phyloP scores from a whole-genome alignment of 2,113 vertebrate genomes.

The Eclectus roratus region DNA sequence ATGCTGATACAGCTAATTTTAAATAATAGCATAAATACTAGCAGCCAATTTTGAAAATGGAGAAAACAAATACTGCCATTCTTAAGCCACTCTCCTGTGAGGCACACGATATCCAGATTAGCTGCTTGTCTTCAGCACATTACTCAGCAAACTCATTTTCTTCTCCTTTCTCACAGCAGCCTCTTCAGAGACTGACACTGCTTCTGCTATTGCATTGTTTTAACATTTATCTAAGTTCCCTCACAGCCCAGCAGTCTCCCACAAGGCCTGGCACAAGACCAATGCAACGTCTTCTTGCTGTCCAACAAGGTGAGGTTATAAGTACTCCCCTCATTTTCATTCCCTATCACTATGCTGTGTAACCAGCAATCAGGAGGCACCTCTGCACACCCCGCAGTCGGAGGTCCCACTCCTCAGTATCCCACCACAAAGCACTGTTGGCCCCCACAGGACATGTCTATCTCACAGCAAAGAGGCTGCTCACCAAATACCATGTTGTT shows the following conservation, averaged over 20 bases:
- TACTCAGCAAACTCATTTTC: neutral
- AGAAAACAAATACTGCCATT: neutral
- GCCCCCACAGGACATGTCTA: rapidly evolving
- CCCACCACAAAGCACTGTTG: rapidly evolving
- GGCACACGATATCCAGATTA: rapidly evolving
- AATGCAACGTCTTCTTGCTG: rapidly evolving
- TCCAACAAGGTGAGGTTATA: neutral
- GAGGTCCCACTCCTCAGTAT: neutral
- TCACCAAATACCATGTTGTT: rapidly evolving
- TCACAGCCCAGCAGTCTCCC: neutral
- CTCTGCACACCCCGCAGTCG: neutral
- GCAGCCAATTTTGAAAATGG: neutral
- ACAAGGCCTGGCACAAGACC: neutral
- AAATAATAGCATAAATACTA: neutral
- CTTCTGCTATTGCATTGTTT: no score
- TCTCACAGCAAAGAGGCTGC: neutral
- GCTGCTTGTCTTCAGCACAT: neutral
- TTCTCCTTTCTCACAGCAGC: neutral
- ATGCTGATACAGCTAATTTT: neutral
- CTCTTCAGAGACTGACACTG: neutral
- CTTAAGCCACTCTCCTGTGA: rapidly evolving
- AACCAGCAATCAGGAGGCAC: neutral
- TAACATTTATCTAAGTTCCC: neutral
- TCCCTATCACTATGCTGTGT: rapidly evolving
- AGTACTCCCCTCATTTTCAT: no score